These are phyloP conservation scores for Macroteleia sp. DNA, from an alignment of 2,888 invertebrate genomes.

Conservation along the genomic window DNA sequence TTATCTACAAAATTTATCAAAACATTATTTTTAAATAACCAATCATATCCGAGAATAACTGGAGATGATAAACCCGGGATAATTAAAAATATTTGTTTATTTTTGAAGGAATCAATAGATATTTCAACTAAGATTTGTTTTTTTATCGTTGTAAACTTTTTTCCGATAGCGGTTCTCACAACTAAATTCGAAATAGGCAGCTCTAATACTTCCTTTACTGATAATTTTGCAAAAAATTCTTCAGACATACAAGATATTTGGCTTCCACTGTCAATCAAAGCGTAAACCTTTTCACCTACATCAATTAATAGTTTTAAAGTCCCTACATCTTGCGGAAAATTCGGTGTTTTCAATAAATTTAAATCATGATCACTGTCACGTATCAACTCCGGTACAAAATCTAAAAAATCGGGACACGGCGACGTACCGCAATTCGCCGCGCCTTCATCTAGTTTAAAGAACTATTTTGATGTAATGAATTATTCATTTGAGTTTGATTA, in stretches of 20 bases:
- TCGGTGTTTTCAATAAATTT: not conserved
- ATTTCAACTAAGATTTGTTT: conserved; percentile 48
- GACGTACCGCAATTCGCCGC: conserved; percentile 7
- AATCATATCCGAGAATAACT: conserved; percentile 57
- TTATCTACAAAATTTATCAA: not conserved
- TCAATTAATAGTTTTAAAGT: conserved; percentile 9
- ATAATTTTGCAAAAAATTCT: conserved; percentile 24
- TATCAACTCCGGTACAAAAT: conserved; percentile 30
- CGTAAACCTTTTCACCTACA: conserved; percentile 2
- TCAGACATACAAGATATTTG: conserved; percentile 42
- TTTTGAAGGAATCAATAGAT: conserved; percentile 1
- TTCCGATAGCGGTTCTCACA: conserved; percentile 36
- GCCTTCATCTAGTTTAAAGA: conserved; percentile 23
- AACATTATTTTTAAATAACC: conserved; percentile 7
- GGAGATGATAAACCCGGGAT: conserved; percentile 47
- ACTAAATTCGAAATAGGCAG: conserved; percentile 31
- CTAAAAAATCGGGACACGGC: conserved; percentile 42
- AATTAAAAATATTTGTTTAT: conserved; percentile 31
- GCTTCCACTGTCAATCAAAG: conserved; percentile 36
- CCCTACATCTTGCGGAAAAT: not conserved
- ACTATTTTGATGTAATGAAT: too few species aligned
- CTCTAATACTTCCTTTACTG: not conserved
- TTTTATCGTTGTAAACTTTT: conserved; percentile 14
- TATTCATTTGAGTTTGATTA: not conserved
- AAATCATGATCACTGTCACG: not conserved